These are phyloP conservation scores for Geophilus truncorum DNA, from an alignment of 2,888 invertebrate species.

Conservation along the genomic window DNA sequence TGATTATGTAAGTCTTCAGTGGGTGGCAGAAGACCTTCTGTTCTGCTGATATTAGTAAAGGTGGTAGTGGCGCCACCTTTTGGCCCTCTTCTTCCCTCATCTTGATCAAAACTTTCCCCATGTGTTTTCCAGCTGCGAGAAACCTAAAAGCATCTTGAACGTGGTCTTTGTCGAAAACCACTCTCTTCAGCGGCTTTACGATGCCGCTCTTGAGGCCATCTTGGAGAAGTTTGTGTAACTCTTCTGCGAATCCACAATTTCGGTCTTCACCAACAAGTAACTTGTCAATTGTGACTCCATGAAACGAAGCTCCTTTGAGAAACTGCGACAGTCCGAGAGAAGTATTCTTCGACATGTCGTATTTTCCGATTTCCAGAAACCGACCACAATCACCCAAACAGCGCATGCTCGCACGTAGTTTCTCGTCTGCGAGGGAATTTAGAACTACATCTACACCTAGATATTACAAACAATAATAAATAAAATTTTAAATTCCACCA, in stretches of 20 bases:
- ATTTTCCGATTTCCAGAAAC: conserved; percentile 97
- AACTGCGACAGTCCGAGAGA: conserved; percentile 85
- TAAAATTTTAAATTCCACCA: not conserved
- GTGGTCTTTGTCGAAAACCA: conserved; percentile 48
- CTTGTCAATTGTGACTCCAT: conserved; percentile 92
- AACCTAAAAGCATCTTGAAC: conserved; percentile 52
- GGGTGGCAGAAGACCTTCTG: conserved; percentile 50
- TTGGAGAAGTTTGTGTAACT: conserved; percentile 63
- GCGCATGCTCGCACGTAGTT: conserved; percentile 87
- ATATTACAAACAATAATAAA: not conserved
- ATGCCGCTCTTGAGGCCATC: conserved; percentile 52
- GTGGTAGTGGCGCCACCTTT: conserved; percentile 46
- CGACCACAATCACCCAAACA: conserved; percentile 88
- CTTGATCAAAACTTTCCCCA: conserved; percentile 54
- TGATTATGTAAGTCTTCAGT: conserved; percentile 38
- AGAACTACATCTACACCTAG: conserved; percentile 86
- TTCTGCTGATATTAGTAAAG: conserved; percentile 55
- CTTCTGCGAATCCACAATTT: conserved; percentile 68
- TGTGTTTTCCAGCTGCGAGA: conserved; percentile 54
- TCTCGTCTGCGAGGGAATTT: conserved; percentile 91
- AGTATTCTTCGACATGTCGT: conserved; percentile 86
- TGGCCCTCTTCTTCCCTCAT: conserved; percentile 73
- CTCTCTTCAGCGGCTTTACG: conserved; percentile 51
- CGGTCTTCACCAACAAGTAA: conserved; percentile 71
- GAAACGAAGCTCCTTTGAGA: conserved; percentile 92